Evolutionary conservation across 2,797 vertebrate genomes (phyloP), one percentile per base, ranked within the genome.

Genomic region (Zonotrichia albicollis): DNA sequence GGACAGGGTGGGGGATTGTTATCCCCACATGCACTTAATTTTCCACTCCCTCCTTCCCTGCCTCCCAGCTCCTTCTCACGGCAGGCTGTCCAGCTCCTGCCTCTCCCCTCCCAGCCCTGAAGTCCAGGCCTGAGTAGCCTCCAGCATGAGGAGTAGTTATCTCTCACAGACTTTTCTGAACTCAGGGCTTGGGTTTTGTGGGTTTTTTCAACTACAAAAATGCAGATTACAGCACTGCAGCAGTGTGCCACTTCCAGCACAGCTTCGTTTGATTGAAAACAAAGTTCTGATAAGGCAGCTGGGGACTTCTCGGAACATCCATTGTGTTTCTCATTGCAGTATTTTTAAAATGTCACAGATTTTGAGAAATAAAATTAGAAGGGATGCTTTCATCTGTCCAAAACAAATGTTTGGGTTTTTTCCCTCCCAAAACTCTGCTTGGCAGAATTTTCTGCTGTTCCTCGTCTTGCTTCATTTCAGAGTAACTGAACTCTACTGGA

Each of bases 351-450:
- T 71, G 46, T 66, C 94, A 54, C 17, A 55, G 55, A 17, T n/a
- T 81, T 77, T 73, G 66, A 73, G 75, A 91, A 79, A 64, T 32
- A 57, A 60, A 86, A 82, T 68, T 32, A 4, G 92, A 92, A 90
- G 78, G 53, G 93, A 77, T 61, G 60, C 25, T 83, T 93, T 76
- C 34, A 89, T 70, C 86, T 66, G 55, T 93, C 90, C 95, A 96
- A 92, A 93, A 87, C 84, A 89, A 95, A 96, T 71, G 78, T 76
- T 90, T 89, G 88, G 88, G 27, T 23, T 89, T 84, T 62, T 76
- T 62, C 45, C 45, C 20, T 92, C 90, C 84, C 64, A 70, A 67
- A 66, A 73, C 60, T 71, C 92, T 54, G 48, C 92, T 91, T 84
- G 90, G 93, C 90, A 80, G 74, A 76, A 65, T 86, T 55, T 73